Evolutionary conservation across 1,140 invertebrate species (phyloP).

Genomic region (Saccostrea cuccullata): DNA sequence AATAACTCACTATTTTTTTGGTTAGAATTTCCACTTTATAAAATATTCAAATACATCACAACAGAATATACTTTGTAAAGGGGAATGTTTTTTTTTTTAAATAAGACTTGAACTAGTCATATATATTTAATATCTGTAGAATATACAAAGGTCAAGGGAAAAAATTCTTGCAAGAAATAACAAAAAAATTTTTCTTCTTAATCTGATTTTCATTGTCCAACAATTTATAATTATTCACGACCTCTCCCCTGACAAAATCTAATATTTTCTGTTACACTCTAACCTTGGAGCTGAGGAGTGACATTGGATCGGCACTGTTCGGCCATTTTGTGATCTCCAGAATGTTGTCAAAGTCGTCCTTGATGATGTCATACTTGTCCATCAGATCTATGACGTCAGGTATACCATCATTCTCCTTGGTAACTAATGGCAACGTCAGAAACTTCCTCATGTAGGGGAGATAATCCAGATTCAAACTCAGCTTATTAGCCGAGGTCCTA

Average conservation of each 20-base stretch:
- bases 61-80: too few species aligned
- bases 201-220: too few species aligned
- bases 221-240: background rate
- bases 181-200: too few species aligned
- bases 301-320: conserved; percentile 86
- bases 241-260: too few species aligned
- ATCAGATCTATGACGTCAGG: conserved; percentile 87
- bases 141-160: too few species aligned
- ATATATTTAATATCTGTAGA: too few species aligned
- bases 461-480: conserved; percentile 84
- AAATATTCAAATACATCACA: too few species aligned
- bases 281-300: conserved; percentile 89
- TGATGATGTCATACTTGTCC: conserved; percentile 88
- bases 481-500: conserved; percentile 75
- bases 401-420: conserved; percentile 84
- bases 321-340: conserved; percentile 92
- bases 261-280: background rate
- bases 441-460: conserved; percentile 85
- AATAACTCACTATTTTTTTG: too few species aligned
- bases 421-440: conserved; percentile 86
- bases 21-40: too few species aligned
- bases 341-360: conserved; percentile 94
- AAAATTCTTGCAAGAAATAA: background rate
- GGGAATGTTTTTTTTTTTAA: too few species aligned
- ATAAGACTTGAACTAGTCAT: too few species aligned